A percentile compares a stretch with the other conserved stretches of the same genome.
Evolutionary conservation across 2,113 vertebrate genomes (phyloP).

Genomic region (Tragulus kanchil): DNA sequence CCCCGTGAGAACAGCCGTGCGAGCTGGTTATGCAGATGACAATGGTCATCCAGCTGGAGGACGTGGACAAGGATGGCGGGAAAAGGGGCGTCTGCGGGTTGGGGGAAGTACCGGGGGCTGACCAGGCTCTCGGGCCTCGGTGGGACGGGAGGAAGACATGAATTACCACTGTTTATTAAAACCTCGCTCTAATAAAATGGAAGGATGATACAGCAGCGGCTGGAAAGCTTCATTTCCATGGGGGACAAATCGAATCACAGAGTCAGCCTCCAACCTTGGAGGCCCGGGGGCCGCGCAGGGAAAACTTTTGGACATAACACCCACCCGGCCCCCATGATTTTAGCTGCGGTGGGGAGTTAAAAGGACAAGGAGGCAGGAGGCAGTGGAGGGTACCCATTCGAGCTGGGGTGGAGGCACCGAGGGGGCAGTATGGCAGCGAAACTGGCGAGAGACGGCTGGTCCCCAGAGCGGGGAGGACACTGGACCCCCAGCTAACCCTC

Average conservation of each 20-base stretch:
- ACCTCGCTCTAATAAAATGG: slow-evolving; percentile 23
- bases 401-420: too few relatives aligned
- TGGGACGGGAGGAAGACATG: fast-evolving
- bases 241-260: not conserved
- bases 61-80: not conserved
- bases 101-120: not conserved
- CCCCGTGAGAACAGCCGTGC: not conserved
- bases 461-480: fast-evolving
- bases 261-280: fast-evolving
- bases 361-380: not conserved
- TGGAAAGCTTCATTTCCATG: not conserved
- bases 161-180: not conserved
- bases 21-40: not conserved
- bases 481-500: not conserved
- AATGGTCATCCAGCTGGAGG: not conserved
- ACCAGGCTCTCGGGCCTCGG: fast-evolving
- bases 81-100: not conserved
- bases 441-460: fast-evolving
- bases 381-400: fast-evolving
- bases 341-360: fast-evolving
- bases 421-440: not conserved
- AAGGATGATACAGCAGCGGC: not conserved
- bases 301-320: not conserved
- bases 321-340: not conserved
- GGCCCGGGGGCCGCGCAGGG: not conserved